Base-by-base conservation (phyloP, 1,140 invertebrate genomes). In the Scaptomyza montana region DNA sequence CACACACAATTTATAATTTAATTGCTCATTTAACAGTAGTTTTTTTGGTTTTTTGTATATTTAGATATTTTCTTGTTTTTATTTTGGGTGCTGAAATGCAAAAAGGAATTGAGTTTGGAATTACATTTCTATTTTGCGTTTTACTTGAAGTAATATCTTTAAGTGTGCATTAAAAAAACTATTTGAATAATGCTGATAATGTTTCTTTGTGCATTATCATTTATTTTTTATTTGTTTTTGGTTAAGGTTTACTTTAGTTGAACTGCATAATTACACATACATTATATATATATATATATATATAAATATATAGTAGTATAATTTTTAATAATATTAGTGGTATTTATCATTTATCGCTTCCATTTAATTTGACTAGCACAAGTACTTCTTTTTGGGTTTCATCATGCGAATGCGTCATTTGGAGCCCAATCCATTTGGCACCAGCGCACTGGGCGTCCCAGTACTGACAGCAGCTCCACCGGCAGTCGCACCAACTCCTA, bases 391-490 rank as follows among this genome's bases (percentile, higher is more conserved):
- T 73, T 92, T 92, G 65, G 91, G 91, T 89, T 92, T 92, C 91
- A 92, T 92, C 87, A 92, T 91, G 84, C 91, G 91, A 92, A 91
- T 92, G 81, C 91, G 91, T 92, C 91, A 92, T 91, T 92, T 92
- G 74, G 91, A 91, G 70, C 90, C 86, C 68, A 91, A 59, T 25
- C 90, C 90, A 49, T 92, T 92, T 62, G 89, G 78, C 51, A 90
- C 89, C 74, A 91, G 55, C 7, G 86, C 75, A 73, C 78, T 86
- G 56, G 90, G 90, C 57, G 80, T 76, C 60, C 77, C 71, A 54
- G 70, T 63, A 10, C 63, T 66, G 28, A 75, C 81, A 3, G 66
- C 60, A 2, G 70, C 41, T 0, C 73, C 71, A 0, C 67, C 62
- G 63, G 8, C 60, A 70, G 8, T 61, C 61, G 63, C 59, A 3